Percentiles rank a stretch among this genome's conserved stretches.
Evolutionary conservation across 2,888 invertebrate genomes (phyloP).

Genomic region (Ctenicera cuprea): DNA sequence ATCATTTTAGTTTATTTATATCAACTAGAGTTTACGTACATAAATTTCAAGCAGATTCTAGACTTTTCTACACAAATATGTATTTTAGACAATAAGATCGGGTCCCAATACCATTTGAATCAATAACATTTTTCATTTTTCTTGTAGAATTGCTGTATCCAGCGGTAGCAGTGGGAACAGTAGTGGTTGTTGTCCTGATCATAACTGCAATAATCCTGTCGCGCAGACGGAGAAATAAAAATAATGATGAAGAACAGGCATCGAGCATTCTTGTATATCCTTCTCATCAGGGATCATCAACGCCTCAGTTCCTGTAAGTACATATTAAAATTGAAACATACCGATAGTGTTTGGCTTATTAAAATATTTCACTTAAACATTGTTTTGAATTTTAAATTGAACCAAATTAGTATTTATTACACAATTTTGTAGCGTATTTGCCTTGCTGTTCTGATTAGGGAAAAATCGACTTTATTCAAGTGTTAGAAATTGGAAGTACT

Average conservation of each 20-base stretch:
- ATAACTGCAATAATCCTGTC: constrained; percentile 57
- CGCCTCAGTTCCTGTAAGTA: constrained; percentile 80
- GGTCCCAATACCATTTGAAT: too few species aligned
- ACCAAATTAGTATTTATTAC: too few species aligned
- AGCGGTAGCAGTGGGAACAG: constrained; percentile 61
- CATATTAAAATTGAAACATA: background rate
- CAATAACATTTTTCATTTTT: background rate
- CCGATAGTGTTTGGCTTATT: background rate
- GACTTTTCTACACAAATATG: too few species aligned
- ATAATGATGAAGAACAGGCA: constrained; percentile 71
- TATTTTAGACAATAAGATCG: too few species aligned
- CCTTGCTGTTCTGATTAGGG: too few species aligned
- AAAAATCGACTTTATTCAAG: too few species aligned
- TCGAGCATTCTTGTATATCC: constrained; percentile 80
- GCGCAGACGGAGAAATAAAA: constrained; percentile 72
- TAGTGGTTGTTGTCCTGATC: constrained; percentile 55
- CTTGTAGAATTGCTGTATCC: constrained; percentile 66
- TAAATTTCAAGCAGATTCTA: too few species aligned
- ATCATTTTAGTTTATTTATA: too few species aligned
- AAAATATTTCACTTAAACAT: background rate
- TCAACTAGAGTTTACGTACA: too few species aligned
- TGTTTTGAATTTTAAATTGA: too few species aligned
- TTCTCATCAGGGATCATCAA: constrained; percentile 76
- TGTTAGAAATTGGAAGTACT: too few species aligned
- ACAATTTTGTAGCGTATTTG: too few species aligned